Evolutionary conservation across 1,140 invertebrate species (phyloP).

Genomic region (Zaprionus camerounensis): DNA sequence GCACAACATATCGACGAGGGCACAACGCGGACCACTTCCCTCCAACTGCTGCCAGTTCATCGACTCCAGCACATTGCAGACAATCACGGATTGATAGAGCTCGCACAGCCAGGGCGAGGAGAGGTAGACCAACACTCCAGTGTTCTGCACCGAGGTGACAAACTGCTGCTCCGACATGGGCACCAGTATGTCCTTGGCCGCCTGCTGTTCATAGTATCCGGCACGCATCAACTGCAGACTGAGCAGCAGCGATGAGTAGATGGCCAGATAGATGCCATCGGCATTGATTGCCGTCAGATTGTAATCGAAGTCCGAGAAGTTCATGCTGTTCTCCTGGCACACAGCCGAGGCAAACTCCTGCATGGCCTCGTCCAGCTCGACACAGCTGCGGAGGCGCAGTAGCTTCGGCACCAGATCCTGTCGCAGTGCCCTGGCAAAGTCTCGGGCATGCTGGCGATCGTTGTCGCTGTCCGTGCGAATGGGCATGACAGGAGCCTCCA

Average conservation of each 20-base stretch:
- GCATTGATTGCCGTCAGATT: constrained; percentile 95
- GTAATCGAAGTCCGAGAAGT: constrained; percentile 85
- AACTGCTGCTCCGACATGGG: constrained; percentile 91
- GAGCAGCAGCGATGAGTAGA: constrained; percentile 92
- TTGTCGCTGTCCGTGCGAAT: constrained; percentile 78
- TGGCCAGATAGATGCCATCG: constrained; percentile 96
- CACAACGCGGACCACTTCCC: constrained; percentile 65
- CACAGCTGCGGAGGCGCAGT: constrained; percentile 85
- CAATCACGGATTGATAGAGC: constrained; percentile 93
- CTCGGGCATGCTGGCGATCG: constrained; percentile 81
- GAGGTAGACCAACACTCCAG: constrained; percentile 95
- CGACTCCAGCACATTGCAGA: constrained; percentile 89
- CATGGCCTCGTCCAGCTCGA: constrained; percentile 92
- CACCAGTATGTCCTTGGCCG: constrained; percentile 84
- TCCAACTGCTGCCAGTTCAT: constrained; percentile 69
- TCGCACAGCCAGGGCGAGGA: constrained; percentile 96
- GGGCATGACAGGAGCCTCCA: constrained; percentile 81
- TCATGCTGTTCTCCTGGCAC: constrained; percentile 91
- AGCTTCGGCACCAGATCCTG: constrained; percentile 88
- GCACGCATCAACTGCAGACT: constrained; percentile 92
- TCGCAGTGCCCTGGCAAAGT: constrained; percentile 83
- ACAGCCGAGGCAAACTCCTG: constrained; percentile 96
- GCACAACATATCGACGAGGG: constrained; percentile 83
- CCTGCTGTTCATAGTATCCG: constrained; percentile 89
- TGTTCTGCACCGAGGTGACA: constrained; percentile 95